Evolutionary conservation across 2,797 vertebrate species (phyloP), one percentile per base, ranked within the genome.

Genomic region (Spatula versicolor): DNA sequence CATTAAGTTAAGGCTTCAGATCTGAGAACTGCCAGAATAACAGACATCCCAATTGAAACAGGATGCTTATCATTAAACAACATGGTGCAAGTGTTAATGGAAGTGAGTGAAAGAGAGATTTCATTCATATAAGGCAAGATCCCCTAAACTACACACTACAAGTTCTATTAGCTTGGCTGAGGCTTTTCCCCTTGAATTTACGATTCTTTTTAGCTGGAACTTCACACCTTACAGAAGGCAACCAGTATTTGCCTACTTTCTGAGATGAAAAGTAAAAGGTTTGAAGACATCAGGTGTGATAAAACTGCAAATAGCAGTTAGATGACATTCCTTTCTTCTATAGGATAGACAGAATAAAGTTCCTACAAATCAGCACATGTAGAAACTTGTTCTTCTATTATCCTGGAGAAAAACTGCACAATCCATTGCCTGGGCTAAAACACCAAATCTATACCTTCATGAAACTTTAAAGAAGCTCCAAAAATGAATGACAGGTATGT

Each of bases 121-220:
- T 94, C 90, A 91, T 86, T 90, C 90, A 91, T 63, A 86, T 33
- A 64, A 68, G 45, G 35, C 66, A 90, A 88, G 74, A 77, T 46
- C 19, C 11, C 35, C 33, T 30, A 39, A 71, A 76, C n/a, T 67
- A n/a, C 23, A 23, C 3, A n/a, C 15, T 60, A 23, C 18, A 50
- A 33, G 33, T 31, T 37, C 4, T 35, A 55, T 22, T 54, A 83
- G 71, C n/a, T 79, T 55, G 73, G 15, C 76, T 94, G 77, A 88
- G 2, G 1, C 52, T 86, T 84, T 25, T 75, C 48, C 56, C 63
- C 48, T 82, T 1, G 7, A 82, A 82, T 52, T 73, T 52, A 74
- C 31, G 73, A 31, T 19, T 19, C 35, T 41, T 88, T 82, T 73
- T 58, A 60, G 48, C 37, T n/a, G n/a, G 8, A 26, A 72, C n/a